Base-by-base conservation (phyloP, 2,113 vertebrate genomes). In the Psophia crepitans region DNA sequence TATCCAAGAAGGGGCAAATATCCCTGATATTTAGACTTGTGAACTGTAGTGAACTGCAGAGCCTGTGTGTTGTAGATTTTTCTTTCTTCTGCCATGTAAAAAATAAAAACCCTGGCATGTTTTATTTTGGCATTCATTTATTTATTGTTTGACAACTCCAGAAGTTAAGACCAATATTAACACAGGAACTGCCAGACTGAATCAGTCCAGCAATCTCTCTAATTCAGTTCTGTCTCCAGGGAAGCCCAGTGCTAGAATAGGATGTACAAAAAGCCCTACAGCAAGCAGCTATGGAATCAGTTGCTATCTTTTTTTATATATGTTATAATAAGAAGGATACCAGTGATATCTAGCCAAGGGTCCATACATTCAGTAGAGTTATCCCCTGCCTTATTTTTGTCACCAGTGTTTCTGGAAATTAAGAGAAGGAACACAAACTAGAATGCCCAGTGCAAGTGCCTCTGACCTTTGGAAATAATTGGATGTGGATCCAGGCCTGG, bases 381-480 rank as follows among this genome's bases (percentile, higher is more conserved):
- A 73, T 73, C 24, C 43, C 27, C 56, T 88, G 22, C 12, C 41
- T 90, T 84, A 53, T 82, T 90, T 96, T 93, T 92, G 53, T 86
- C n/a, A 66, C 44, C 21, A 32, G 7, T 28, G 35, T 93, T 92
- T 48, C 57, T 84, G 74, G 69, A 95, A 93, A 96, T 93, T 84
- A 89, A 66, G 56, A 94, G 65, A 66, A 78, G 37, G 48, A 87
- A 68, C 5, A 3, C 61, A 95, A 95, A 95, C 4, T 4, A 65
- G n/a, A 79, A 84, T 73, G 87, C 65, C 77, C 91, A 73, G 74
- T 93, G 80, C 77, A 93, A 92, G 74, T 83, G 57, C 37, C 28
- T 91, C 76, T 94, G 93, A 93, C 92, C 89, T 93, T 95, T 94
- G 86, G 82, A 96, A 91, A 93, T 92, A 96, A 92, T 94, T 96